Base-by-base conservation (phyloP, 2,113 vertebrate species). In the Orthonyx spaldingii region DNA sequence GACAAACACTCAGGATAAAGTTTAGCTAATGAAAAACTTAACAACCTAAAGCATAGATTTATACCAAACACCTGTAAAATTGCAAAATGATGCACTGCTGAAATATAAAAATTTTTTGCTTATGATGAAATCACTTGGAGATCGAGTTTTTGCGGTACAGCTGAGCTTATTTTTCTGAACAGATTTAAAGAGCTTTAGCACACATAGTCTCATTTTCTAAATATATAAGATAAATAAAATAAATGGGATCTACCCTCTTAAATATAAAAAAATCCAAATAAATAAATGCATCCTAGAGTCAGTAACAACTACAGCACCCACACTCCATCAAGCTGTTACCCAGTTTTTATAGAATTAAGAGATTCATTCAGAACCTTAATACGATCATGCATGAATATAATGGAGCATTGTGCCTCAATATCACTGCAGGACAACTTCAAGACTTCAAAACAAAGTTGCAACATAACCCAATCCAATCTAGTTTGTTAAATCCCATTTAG, bases 401-500 rank as follows among this genome's bases (percentile, higher is more conserved):
- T 87, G 90, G 84, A 59, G 44, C 87, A 80, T 56, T 76, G 84
- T 84, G 49, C 76, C 89, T 89, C 83, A 66, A 41, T 82, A 95
- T 59, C 93, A 84, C 78, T 88, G 32, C 39, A 23, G 70, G 92
- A 88, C 80, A 85, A 44, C 69, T 93, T 92, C 60, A 53, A 69
- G 93, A 97, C 94, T 87, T 84, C 87, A 93, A 89, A 95, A 56
- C 84, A 93, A 94, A 87, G 75, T 27, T 89, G 82, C 90, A 93
- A 81, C 30, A 41, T 78, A 86, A 96, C 60, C 65, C 24, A 2
- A 53, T 61, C 53, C 74, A 92, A 95, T 95, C 72, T 85, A 94
- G 97, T 97, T 97, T 91, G 61, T 84, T 78, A 88, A 97, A 97
- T 94, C 76, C 90, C 82, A 82, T 95, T 96, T 97, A 93, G 89